A percentile compares a stretch with the other conserved stretches of the same genome.
Conservation (phyloP, 2,113 vertebrate genomes). For the Zingel zingel region DNA sequence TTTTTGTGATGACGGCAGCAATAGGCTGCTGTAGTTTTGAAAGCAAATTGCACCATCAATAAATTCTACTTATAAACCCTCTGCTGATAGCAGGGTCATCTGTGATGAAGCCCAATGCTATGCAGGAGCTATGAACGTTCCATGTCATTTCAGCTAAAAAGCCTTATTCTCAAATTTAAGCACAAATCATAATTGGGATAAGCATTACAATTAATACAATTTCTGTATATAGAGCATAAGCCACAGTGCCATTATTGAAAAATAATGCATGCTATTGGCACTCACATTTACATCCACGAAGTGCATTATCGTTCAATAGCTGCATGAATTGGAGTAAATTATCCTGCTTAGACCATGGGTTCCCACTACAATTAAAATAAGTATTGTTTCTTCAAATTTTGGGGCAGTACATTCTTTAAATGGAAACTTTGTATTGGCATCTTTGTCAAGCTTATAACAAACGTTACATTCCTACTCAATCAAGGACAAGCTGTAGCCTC, state of each 20-base stretch:
- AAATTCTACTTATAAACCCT: background rate
- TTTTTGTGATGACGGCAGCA: too few relatives aligned
- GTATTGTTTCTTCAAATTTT: background rate
- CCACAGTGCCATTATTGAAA: background rate
- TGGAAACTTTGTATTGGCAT: background rate
- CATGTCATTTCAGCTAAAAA: background rate
- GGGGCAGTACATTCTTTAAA: background rate
- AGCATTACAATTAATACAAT: background rate
- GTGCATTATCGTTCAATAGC: constrained; percentile 2
- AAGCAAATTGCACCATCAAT: too few relatives aligned
- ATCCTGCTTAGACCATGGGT: background rate
- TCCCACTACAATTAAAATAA: background rate
- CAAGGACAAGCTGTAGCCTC: background rate
- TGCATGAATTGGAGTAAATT: background rate
- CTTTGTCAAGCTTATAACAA: background rate
- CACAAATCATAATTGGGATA: background rate
- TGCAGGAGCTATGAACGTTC: background rate
- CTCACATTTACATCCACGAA: background rate
- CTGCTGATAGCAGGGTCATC: too few relatives aligned
- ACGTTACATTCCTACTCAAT: background rate
- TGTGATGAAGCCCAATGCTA: background rate
- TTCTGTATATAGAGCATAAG: background rate
- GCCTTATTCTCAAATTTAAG: background rate
- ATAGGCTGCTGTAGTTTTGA: too few relatives aligned
- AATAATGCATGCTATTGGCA: background rate